Conservation (phyloP, 2,797 vertebrate species). For the Adrianichthys oophorus region DNA sequence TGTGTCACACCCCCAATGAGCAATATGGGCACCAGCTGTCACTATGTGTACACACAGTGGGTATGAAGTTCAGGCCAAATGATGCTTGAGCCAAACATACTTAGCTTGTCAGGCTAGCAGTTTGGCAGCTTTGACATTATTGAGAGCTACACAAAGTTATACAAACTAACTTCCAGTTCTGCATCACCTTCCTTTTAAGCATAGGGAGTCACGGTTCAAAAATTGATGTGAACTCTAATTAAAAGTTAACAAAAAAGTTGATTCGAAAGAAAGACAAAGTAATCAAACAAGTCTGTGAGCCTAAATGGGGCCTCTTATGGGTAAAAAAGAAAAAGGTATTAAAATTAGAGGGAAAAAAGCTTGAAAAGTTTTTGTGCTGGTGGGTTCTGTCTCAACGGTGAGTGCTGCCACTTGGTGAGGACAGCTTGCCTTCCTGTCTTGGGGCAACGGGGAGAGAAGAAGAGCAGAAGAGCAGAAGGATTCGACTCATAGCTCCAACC, state of each 20-base stretch:
- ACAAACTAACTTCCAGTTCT: conserved; percentile 34
- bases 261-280: conserved; percentile 35
- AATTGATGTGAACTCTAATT: conserved; percentile 25
- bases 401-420: conserved; percentile 31
- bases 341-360: conserved; percentile 24
- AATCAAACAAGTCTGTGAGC: conserved; percentile 49
- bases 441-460: conserved; percentile 62
- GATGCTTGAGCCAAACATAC: conserved; percentile 51
- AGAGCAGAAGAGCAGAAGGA: conserved; percentile 52
- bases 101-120: conserved; percentile 44
- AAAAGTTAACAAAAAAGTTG: conserved; percentile 30
- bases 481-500: conserved; percentile 42
- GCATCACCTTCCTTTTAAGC: conserved; percentile 32
- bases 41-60: conserved; percentile 49
- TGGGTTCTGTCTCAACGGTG: conserved; percentile 50
- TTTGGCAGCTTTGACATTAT: conserved; percentile 37
- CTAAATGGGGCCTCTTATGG: conserved; percentile 24
- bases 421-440: conserved; percentile 70
- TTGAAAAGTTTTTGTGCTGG: conserved; percentile 38
- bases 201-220: conserved; percentile 12
- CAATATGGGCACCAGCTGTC: conserved; percentile 58
- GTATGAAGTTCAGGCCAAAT: conserved; percentile 52
- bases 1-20: conserved; percentile 46
- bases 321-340: conserved; percentile 38
- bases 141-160: conserved; percentile 38